Evolutionary conservation across 2,888 invertebrate genomes (phyloP), one percentile per base, ranked within the genome.

Genomic region (Ophonus ardosiacus): DNA sequence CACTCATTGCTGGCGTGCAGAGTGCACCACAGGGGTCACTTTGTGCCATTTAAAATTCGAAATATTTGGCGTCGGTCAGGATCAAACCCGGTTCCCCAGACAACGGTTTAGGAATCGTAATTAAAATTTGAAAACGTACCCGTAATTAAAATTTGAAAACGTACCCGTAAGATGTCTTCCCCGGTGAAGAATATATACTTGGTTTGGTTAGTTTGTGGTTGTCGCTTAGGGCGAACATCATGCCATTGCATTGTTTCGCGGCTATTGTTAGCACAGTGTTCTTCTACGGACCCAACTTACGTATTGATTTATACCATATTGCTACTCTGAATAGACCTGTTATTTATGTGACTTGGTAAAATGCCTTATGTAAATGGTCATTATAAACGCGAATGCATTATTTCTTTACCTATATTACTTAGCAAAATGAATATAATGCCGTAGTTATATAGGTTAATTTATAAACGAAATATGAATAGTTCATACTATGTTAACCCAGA

Each of bases 281-380:
- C 68, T 15, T n/a, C 31, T n/a, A n/a, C n/a, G 31, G 68, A 68
- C 68, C 68, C 68, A 38, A 68, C 38, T 68, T 68, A 68, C n/a
- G n/a, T 68, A 38, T 68, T 68, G 68, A 68, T 68, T 68, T 68
- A 68, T 68, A 68, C 68, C 13, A 68, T 68, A 68, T 68, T 68
- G 68, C 68, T 68, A 68, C 68, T 68, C 38, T 68, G 68, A 68
- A 68, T 68, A 59, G 68, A 68, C 68, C 68, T 68, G 31, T 68
- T 68, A 68, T 68, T 68, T 68, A 68, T 68, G 68, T 68, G 68
- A 68, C 68, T 68, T 38, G 15, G n/a, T 38, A 38, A 68, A 68
- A 68, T 65, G 65, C 65, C 31, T 51, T 51, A 51, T 31, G 24
- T 24, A 65, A 65, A 65, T 68, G 68, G 24, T 68, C 15, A 68